Base-by-base conservation (phyloP, 1,140 invertebrate species). In the Bombus fervidus region DNA sequence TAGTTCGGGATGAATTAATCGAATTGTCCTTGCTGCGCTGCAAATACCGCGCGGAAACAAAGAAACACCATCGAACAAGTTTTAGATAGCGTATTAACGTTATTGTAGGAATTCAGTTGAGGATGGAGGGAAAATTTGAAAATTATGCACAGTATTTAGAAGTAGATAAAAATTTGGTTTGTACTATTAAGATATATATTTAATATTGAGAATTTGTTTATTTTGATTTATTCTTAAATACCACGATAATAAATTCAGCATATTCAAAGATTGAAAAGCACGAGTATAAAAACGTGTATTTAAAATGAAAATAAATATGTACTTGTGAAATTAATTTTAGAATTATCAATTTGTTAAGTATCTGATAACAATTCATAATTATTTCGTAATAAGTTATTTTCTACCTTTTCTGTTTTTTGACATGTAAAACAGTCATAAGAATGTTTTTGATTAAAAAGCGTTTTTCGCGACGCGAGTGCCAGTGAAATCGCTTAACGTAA, bases 1-100 rank as follows among this genome's bases (percentile, higher is more conserved):
- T 78, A 18, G 68, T 39, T 25, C 39, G 28, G 28, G 37, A 59
- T 80, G 53, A 37, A 79, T 79, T 72, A 59, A 84, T 72, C 64
- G n/a, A 62, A 84, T 84, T 84, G 82, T 74, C 47, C 28, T 82
- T 25, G n/a, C 25, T 9, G 4, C 15, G 28, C n/a, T 31, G 15
- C 9, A 37, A 78, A 57, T 39, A 10, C 28, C 3, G 25, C 4
- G 37, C 13, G 31, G 15, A 82, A 64, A 5, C 34, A 47, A 8
- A 12, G 22, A 34, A 28, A 12, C 47, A 22, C 5, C 18, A 53
- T 64, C 1, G 15, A 28, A 15, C 3, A n/a, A 28, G 28, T 6
- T 41, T 72, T n/a, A 72, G 1, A 13, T 15, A n/a, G 12, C 13
- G 5, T 41, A n/a, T 41, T 41, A 39, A 72, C 6, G 25, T 28